These are phyloP conservation scores for Caerostris darwini DNA, from an alignment of 1,140 invertebrate species.

Conservation along the genomic window DNA sequence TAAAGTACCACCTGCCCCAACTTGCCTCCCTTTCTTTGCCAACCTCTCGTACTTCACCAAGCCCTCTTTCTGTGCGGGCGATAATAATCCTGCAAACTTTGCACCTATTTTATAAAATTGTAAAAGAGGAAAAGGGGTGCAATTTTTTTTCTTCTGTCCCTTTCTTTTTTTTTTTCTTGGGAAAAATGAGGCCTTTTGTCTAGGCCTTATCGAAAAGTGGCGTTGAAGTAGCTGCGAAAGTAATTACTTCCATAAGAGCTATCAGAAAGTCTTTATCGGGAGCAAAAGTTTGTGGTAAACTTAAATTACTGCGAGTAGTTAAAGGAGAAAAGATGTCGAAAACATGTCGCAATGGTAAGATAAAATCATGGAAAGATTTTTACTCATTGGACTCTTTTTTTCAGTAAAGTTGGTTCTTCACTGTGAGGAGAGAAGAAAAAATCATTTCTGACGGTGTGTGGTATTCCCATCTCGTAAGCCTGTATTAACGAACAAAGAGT, in stretches of 20 bases:
- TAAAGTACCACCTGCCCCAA: not conserved
- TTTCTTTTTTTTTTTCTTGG: not conserved
- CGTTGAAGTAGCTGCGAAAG: slow-evolving; percentile 36
- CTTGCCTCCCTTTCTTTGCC: not conserved
- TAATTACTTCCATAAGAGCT: slow-evolving; percentile 61
- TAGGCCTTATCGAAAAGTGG: slow-evolving; percentile 3
- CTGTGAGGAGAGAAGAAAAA: too few relatives aligned
- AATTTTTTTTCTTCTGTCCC: not conserved
- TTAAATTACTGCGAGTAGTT: slow-evolving; percentile 46
- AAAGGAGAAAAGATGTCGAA: slow-evolving; percentile 12
- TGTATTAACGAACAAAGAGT: too few relatives aligned
- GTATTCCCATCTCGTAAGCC: too few relatives aligned
- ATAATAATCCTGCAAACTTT: slow-evolving; percentile 21
- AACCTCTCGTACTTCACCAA: not conserved
- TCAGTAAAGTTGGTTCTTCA: too few relatives aligned
- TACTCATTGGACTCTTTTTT: too few relatives aligned
- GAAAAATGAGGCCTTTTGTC: not conserved
- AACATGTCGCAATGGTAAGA: not conserved
- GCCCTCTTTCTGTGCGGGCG: not conserved
- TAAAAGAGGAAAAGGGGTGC: not conserved
- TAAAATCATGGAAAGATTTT: not conserved
- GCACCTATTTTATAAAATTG: slow-evolving; percentile 46
- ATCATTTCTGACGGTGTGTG: too few relatives aligned
- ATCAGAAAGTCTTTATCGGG: slow-evolving; percentile 41
- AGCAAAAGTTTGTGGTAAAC: slow-evolving; percentile 46